Evolutionary conservation across 2,113 vertebrate species (phyloP).

Genomic region (Tragulus kanchil): DNA sequence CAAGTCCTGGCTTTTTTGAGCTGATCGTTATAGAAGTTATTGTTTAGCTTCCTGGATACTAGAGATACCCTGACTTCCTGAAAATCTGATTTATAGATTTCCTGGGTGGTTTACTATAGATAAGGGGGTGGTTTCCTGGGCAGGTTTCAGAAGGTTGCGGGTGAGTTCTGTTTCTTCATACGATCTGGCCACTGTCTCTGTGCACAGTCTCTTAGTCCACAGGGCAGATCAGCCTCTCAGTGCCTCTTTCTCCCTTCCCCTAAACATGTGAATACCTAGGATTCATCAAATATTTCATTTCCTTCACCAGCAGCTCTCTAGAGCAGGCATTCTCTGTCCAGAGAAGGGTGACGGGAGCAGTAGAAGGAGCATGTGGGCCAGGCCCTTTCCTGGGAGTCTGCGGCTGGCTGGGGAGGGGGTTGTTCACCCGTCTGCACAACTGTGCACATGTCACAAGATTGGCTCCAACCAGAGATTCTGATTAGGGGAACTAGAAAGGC

Average conservation of each 20-base stretch:
- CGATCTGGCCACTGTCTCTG: not conserved
- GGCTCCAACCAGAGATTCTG: not conserved
- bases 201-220: not conserved
- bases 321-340: not conserved
- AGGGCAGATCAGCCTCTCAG: not conserved
- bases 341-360: not conserved
- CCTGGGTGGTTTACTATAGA: not conserved
- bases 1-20: not conserved
- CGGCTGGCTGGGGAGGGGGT: not conserved
- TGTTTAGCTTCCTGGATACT: not conserved
- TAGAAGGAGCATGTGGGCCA: not conserved
- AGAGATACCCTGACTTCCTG: not conserved
- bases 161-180: not conserved
- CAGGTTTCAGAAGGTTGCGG: not conserved
- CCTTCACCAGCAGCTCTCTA: not conserved
- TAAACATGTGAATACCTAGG: not conserved
- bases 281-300: not conserved
- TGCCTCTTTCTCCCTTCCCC: not conserved
- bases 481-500: not conserved
- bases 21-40: not conserved
- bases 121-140: not conserved
- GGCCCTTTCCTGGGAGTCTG: not conserved
- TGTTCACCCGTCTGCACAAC: fast-evolving
- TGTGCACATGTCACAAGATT: fast-evolving
- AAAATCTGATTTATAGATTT: not conserved